Evolutionary conservation across 2,888 invertebrate species (phyloP).

Genomic region (Ormyrus nitidulus): DNA sequence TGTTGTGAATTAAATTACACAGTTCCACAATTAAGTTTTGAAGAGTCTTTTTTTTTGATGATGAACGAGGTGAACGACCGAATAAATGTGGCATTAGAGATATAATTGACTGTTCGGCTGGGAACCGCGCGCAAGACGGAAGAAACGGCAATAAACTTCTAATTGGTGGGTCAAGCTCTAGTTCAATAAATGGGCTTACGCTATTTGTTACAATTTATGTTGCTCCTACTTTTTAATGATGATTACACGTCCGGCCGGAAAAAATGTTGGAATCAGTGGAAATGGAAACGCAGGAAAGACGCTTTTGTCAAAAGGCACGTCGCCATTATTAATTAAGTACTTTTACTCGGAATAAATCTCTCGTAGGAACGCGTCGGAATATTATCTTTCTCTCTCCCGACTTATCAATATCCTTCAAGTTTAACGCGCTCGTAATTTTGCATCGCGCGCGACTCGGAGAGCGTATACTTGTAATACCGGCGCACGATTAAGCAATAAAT

Average conservation of each 20-base stretch:
- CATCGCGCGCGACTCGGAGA: too few species aligned
- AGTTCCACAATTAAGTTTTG: constrained; percentile 2
- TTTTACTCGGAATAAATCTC: too few species aligned
- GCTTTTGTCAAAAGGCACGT: neutral
- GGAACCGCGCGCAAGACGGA: constrained; percentile 14
- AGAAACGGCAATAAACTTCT: constrained; percentile 33
- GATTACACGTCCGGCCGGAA: constrained; percentile 24
- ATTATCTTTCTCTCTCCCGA: neutral
- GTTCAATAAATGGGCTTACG: constrained; percentile 35
- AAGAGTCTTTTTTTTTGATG: constrained; percentile 5
- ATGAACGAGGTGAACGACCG: constrained; percentile 29
- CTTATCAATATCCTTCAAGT: constrained; percentile 32
- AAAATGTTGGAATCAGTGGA: neutral
- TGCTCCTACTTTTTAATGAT: constrained; percentile 17
- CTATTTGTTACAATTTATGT: constrained; percentile 26
- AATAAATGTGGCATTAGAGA: constrained; percentile 31
- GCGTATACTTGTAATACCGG: neutral
- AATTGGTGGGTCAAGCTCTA: constrained; percentile 46
- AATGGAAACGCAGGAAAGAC: neutral
- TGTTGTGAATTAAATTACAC: constrained; percentile 23
- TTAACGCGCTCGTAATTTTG: neutral
- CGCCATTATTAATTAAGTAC: too few species aligned
- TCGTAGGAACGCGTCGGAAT: neutral
- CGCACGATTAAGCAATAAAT: constrained; percentile 44
- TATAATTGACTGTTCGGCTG: constrained; percentile 29